A percentile compares a stretch with the other conserved stretches of the same genome.
Evolutionary conservation across 2,113 vertebrate species (phyloP).

Genomic region (Ondatra zibethicus): DNA sequence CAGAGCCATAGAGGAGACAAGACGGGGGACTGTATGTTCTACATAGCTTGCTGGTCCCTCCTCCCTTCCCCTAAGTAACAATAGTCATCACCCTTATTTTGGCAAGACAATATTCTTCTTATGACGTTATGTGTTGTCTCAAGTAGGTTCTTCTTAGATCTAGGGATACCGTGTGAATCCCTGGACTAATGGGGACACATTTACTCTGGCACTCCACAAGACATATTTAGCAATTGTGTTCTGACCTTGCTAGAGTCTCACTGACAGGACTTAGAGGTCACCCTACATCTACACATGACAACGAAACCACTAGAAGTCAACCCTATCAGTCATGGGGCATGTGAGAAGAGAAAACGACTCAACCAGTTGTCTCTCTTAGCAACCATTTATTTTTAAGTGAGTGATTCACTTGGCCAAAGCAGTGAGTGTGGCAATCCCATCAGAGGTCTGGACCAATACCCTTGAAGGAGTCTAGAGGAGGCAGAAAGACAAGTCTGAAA

Average conservation of each 20-base stretch:
- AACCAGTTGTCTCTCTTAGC: neutral
- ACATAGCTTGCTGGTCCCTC: accelerated
- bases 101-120: neutral
- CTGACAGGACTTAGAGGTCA: neutral
- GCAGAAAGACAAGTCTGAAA: neutral
- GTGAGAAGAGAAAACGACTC: slow-evolving; percentile 11
- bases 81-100: neutral
- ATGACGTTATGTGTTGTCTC: neutral
- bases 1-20: neutral
- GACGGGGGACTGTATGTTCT: accelerated
- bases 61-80: neutral
- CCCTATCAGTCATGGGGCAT: neutral
- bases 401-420: neutral
- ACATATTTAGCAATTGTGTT: neutral
- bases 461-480: neutral
- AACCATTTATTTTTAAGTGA: neutral
- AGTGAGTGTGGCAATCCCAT: neutral
- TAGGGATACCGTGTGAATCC: neutral
- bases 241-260: neutral
- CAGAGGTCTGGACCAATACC: neutral
- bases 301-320: neutral
- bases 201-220: neutral
- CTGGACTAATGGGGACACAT: neutral
- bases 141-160: neutral
- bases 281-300: neutral